Base-by-base conservation (phyloP, 1,140 invertebrate species). In the Eupristina koningsbergeri region DNA sequence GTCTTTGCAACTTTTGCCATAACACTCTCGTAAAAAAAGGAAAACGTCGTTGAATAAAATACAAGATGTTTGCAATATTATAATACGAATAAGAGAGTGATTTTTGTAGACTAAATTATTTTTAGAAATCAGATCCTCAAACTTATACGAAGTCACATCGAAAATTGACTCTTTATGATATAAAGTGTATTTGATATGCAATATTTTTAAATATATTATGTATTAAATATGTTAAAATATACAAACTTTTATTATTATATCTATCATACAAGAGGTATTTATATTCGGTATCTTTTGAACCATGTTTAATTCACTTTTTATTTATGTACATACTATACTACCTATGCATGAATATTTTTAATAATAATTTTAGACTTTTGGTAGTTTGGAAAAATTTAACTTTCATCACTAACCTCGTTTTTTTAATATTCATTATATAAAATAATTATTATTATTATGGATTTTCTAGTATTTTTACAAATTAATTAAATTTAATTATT, bases 1-100 rank as follows among this genome's bases (percentile, higher is more conserved):
- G 64, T 58, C 11, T 80, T 19, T 11, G 19, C 29, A 71, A 36
- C 22, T 69, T 69, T 71, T 71, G 11, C 15, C 34, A 41, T 63
- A 63, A 77, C 58, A 75, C 13, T 75, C 26, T 53, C 74, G 36
- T 76, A 76, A 39, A 29, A 58, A 75, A 39, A 0, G 47, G 13
- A 75, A 47, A 74, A 50, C 50, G 26, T 29, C 8, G 22, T 41
- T 39, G 41, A 74, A 74, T 26, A 47, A 74, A 47, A 71, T 19
- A 39, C 13, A 69, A 69, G 41, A 45, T 45, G 64, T 34, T 34
- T 69, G 31, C 36, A 41, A 71, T 26, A 71, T 36, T 41, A 39
- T 7, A 26, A 71, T 34, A 26, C 26, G 36, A 64, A 34, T 64
- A 64, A 64, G 13, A 31, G 13, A 26, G 29, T 29, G 3, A 31